Evolutionary conservation across 2,888 invertebrate species (phyloP).

Genomic region (Hartigia nigra): DNA sequence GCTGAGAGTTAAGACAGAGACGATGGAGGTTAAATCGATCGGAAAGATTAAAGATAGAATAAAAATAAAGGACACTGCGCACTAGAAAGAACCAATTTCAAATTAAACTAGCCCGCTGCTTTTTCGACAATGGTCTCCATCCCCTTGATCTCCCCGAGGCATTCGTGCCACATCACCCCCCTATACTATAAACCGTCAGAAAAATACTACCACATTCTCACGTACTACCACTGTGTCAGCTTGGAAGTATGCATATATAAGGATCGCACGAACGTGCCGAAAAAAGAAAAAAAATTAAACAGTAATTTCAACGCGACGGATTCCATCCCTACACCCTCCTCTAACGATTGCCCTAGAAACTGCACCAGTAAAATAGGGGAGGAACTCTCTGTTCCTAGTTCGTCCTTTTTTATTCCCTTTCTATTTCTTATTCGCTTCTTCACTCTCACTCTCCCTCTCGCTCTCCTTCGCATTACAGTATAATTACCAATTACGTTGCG

Average conservation of each 20-base stretch:
- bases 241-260: not conserved
- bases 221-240: not conserved
- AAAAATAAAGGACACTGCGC: slow-evolving; percentile 31
- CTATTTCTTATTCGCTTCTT: not conserved
- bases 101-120: slow-evolving; percentile 39
- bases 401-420: not conserved
- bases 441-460: slow-evolving; percentile 14
- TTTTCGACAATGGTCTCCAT: slow-evolving; percentile 26
- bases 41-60: slow-evolving; percentile 48
- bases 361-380: not conserved
- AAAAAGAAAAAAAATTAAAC: not conserved
- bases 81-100: slow-evolving; percentile 42
- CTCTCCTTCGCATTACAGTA: slow-evolving; percentile 20
- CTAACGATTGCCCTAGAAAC: not conserved
- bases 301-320: not conserved
- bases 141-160: not conserved
- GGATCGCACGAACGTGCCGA: not conserved
- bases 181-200: not conserved
- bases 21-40: slow-evolving; percentile 48
- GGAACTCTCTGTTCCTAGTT: not conserved
- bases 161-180: not conserved
- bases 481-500: slow-evolving; percentile 39
- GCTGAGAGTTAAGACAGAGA: slow-evolving; percentile 2
- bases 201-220: not conserved
- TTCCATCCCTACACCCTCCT: not conserved